Percentiles rank a stretch among this genome's conserved stretches.
These are phyloP conservation scores for Tanytarsus gracilentus DNA, from an alignment of 2,888 invertebrate species.

Conservation along the genomic window DNA sequence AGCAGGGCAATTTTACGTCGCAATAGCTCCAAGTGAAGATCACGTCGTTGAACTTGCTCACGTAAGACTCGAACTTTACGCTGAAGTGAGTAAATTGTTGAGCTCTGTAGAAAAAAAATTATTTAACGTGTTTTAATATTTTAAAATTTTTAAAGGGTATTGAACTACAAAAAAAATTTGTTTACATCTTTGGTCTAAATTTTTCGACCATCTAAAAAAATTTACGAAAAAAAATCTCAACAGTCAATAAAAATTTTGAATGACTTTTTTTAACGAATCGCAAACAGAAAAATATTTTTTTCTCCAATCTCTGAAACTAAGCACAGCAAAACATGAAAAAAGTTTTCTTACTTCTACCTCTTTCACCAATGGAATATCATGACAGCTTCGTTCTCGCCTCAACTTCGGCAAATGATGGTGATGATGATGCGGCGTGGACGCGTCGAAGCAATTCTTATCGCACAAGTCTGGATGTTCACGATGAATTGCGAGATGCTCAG, in stretches of 20 bases:
- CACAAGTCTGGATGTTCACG: slow-evolving; percentile 36
- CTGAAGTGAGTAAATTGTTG: slow-evolving; percentile 83
- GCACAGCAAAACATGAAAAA: slow-evolving; percentile 24
- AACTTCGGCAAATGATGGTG: slow-evolving; percentile 55
- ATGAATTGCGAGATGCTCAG: slow-evolving; percentile 54
- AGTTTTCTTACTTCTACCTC: slow-evolving; percentile 39
- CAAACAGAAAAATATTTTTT: too few relatives aligned
- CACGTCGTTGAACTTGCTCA: slow-evolving; percentile 85
- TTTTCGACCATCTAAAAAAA: too few relatives aligned
- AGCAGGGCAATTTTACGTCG: slow-evolving; percentile 78
- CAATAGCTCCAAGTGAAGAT: slow-evolving; percentile 81
- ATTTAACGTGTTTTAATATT: background rate
- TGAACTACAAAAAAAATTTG: too few relatives aligned
- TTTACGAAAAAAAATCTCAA: too few relatives aligned
- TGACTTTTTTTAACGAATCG: too few relatives aligned
- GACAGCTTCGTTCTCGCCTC: slow-evolving; percentile 68
- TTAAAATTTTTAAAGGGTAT: slow-evolving; percentile 2
- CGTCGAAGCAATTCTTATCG: slow-evolving; percentile 35
- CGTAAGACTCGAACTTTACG: slow-evolving; percentile 73
- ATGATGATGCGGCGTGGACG: slow-evolving; percentile 32
- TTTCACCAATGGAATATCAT: slow-evolving; percentile 71
- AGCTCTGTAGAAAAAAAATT: slow-evolving; percentile 50
- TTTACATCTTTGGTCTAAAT: too few relatives aligned
- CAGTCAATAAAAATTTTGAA: too few relatives aligned
- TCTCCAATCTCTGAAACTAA: too few relatives aligned